Conservation (phyloP, 2,888 invertebrate genomes). For the Hirtodrosophila cameraria region DNA sequence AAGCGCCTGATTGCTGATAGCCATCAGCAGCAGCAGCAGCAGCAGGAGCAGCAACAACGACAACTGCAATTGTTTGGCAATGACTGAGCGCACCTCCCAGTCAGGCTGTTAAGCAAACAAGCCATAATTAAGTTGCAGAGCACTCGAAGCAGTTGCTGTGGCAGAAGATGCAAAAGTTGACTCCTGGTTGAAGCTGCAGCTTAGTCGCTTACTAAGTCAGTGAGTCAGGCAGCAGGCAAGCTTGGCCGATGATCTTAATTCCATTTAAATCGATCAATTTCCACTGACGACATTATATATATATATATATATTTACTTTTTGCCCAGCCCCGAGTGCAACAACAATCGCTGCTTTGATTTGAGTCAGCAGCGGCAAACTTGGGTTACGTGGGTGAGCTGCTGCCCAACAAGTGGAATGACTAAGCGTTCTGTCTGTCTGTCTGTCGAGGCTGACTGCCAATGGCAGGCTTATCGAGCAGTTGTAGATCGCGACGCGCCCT, state of each 20-base stretch:
- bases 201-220: conserved; percentile 78
- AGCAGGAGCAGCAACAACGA: conserved; percentile 37
- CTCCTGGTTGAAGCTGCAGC: conserved; percentile 11
- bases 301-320: conserved; percentile 14
- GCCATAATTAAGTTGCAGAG: conserved; percentile 80
- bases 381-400: conserved; percentile 76
- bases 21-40: conserved; percentile 62
- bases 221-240: conserved; percentile 71
- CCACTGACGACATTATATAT: conserved; percentile 78
- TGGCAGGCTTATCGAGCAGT: conserved; percentile 58
- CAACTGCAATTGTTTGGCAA: conserved; percentile 75
- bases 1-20: conserved; percentile 80
- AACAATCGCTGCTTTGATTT: conserved; percentile 37
- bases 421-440: conserved; percentile 56
- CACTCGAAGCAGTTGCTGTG: conserved; percentile 43
- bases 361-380: conserved; percentile 57
- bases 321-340: conserved; percentile 47
- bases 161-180: conserved; percentile 18
- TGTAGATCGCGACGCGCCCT: conserved; percentile 71
- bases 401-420: conserved; percentile 76
- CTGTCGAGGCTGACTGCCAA: conserved; percentile 19
- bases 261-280: conserved; percentile 82
- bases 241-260: conserved; percentile 79
- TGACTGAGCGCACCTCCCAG: conserved; percentile 80
- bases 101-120: conserved; percentile 72